These are phyloP conservation scores for Phoxinus dragarum DNA, from an alignment of 2,797 vertebrate genomes.

Conservation along the genomic window DNA sequence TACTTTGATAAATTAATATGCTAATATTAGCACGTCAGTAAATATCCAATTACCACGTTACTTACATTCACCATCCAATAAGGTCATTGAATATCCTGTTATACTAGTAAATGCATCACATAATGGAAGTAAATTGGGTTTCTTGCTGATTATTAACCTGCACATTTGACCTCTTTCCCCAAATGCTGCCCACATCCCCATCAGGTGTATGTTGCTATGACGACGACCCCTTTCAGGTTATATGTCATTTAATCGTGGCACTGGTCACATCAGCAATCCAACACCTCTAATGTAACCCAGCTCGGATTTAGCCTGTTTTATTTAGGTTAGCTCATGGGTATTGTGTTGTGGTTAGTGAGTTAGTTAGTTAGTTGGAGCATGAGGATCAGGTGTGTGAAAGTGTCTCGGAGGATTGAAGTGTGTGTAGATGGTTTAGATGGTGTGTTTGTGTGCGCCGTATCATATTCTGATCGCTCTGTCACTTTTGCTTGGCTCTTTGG, in stretches of 20 bases:
- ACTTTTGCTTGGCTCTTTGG: constrained; percentile 51
- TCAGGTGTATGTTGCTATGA: neutral
- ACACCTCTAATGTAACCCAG: constrained; percentile 39
- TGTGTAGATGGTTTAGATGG: neutral
- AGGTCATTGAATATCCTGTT: neutral
- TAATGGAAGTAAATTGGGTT: neutral
- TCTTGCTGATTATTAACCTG: neutral
- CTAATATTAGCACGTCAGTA: neutral
- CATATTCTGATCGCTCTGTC: constrained; percentile 55
- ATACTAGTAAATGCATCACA: neutral
- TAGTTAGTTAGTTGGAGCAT: neutral
- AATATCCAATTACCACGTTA: neutral
- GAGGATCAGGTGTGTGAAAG: constrained; percentile 17
- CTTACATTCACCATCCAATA: neutral
- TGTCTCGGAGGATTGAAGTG: neutral
- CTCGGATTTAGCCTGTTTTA: constrained; percentile 21
- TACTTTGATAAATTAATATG: neutral
- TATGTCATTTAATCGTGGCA: constrained; percentile 19
- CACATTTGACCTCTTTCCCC: neutral
- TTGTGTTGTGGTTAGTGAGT: constrained; percentile 21
- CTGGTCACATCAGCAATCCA: constrained; percentile 25
- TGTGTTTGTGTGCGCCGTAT: neutral
- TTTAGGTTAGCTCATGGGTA: constrained; percentile 24
- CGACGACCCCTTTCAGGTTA: constrained; percentile 3
- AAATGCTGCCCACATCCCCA: neutral